Percentiles rank a stretch among this genome's conserved stretches.
Evolutionary conservation across 2,888 invertebrate species (phyloP).

Genomic region (Chaetoderma sp.): DNA sequence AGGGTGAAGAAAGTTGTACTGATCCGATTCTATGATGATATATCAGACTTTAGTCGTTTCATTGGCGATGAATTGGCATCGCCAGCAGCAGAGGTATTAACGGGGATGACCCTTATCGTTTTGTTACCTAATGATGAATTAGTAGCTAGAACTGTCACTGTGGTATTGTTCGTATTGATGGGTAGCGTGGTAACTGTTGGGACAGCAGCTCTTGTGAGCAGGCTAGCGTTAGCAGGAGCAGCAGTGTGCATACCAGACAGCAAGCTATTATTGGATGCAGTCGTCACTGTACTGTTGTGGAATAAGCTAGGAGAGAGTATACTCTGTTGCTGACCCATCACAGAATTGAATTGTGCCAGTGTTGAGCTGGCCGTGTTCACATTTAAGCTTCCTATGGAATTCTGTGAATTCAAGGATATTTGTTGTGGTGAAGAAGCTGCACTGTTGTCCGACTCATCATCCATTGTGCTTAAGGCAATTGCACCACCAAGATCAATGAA

Average conservation of each 20-base stretch:
- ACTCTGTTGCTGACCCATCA: not conserved
- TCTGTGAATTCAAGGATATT: not conserved
- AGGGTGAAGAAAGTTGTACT: too few species aligned
- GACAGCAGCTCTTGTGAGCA: too few species aligned
- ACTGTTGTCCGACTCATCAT: conserved; percentile 43
- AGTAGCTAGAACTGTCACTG: conserved; percentile 47
- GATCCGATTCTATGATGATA: too few species aligned
- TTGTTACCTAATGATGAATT: too few species aligned
- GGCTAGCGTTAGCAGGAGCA: too few species aligned
- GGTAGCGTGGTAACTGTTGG: conserved; percentile 28
- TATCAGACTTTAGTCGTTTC: too few species aligned
- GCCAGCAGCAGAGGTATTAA: too few species aligned
- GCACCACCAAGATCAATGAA: conserved; percentile 61
- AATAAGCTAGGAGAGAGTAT: conserved; percentile 22
- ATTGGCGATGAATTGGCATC: too few species aligned
- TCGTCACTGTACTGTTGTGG: conserved; percentile 30
- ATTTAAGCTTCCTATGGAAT: conserved; percentile 17
- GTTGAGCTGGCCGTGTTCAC: conserved; percentile 29
- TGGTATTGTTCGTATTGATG: conserved; percentile 45
- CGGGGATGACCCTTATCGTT: too few species aligned
- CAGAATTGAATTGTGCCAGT: conserved; percentile 12
- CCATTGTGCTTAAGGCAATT: conserved; percentile 51
- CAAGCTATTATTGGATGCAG: conserved; percentile 38
- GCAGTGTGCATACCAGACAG: too few species aligned
- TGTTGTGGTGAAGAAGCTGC: conserved; percentile 32